A percentile compares a stretch with the other conserved stretches of the same genome.
Evolutionary conservation across 2,113 vertebrate genomes (phyloP).

Genomic region (Protobothrops flavoviridis): DNA sequence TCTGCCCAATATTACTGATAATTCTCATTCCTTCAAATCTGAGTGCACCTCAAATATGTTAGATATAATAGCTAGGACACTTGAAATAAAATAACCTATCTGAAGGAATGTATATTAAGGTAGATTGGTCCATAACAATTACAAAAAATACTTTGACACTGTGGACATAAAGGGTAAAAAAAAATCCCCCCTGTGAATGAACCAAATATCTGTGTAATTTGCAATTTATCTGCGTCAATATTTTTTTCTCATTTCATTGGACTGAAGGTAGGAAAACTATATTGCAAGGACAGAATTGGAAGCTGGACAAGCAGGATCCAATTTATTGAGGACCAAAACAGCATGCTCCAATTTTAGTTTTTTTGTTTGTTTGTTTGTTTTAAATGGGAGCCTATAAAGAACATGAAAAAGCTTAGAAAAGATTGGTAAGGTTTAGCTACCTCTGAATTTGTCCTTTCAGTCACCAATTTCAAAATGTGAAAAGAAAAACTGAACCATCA

Average conservation of each 20-base stretch:
- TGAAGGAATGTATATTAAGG: not conserved
- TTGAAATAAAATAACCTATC: not conserved
- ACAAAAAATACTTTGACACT: not conserved
- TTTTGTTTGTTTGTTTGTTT: not conserved
- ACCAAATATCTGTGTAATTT: not conserved
- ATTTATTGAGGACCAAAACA: not conserved
- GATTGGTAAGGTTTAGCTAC: not conserved
- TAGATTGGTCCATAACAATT: not conserved
- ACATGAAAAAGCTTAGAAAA: not conserved
- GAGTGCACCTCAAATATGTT: not conserved
- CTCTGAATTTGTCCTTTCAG: not conserved
- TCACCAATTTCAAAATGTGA: not conserved
- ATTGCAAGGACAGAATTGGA: not conserved
- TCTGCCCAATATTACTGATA: not conserved
- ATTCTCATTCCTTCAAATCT: not conserved
- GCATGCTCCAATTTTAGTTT: not conserved
- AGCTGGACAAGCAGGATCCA: not conserved
- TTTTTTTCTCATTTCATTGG: not conserved
- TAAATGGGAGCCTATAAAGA: not conserved
- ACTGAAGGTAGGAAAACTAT: not conserved
- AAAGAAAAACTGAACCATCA: not conserved
- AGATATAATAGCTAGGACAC: not conserved
- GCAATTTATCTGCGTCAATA: not conserved
- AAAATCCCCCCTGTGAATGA: not conserved
- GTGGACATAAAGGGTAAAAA: not conserved